Evolutionary conservation across 30 jellyfish, hydroid and myxozoan species (phyloP).

Genomic region (Aurelia coerulea): DNA sequence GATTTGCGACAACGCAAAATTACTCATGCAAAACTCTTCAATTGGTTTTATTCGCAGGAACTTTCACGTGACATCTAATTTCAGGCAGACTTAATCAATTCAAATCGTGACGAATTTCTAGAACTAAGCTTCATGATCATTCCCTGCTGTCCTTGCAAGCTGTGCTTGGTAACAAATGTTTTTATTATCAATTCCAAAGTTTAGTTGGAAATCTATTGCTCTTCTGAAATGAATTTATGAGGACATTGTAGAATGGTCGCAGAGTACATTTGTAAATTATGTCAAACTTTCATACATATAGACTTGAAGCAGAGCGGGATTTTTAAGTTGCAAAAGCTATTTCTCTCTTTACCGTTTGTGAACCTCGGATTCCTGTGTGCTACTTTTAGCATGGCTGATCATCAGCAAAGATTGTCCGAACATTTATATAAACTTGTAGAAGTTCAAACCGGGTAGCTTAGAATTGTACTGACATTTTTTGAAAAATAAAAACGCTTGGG

Average conservation of each 20-base stretch:
- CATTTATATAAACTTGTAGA: background rate
- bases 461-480: too few relatives aligned
- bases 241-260: background rate
- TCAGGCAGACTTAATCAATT: too few relatives aligned
- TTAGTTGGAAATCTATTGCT: background rate
- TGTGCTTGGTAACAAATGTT: background rate
- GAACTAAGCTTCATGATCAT: too few relatives aligned
- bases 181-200: background rate
- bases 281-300: constrained; percentile 39
- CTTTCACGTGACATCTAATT: too few relatives aligned
- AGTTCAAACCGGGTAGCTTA: too few relatives aligned
- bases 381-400: background rate
- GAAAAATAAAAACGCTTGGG: too few relatives aligned
- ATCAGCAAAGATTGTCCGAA: background rate
- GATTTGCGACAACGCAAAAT: too few relatives aligned
- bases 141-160: too few relatives aligned
- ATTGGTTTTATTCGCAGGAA: too few relatives aligned
- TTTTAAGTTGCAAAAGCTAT: background rate
- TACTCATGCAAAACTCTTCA: too few relatives aligned
- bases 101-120: too few relatives aligned
- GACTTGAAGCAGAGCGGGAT: constrained; percentile 33
- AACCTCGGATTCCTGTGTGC: constrained; percentile 1
- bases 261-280: constrained; percentile 49
- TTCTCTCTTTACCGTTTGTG: background rate
- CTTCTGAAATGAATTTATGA: background rate